Evolutionary conservation across 2,797 vertebrate species (phyloP), one percentile per base, ranked within the genome.

Genomic region (Neostethus bicornis): DNA sequence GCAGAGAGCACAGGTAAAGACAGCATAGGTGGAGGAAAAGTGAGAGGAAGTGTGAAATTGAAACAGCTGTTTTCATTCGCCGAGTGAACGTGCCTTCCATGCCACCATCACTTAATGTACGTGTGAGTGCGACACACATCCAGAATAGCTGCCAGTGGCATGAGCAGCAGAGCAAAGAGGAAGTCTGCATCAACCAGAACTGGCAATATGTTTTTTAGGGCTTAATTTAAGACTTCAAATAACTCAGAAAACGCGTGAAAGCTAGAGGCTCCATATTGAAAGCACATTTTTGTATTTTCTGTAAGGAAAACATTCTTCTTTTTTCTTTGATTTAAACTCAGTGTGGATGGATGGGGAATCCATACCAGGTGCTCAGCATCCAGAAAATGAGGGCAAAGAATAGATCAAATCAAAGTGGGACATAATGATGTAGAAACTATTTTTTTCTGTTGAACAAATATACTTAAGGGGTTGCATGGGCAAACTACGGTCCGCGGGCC

Each of bases 21-120:
- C 43, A 66, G 17, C 28, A 44, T 14, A 51, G 29, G 25, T 19
- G 59, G 37, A 71, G 53, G 51, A 54, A 26, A 62, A 71, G 63
- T 28, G 55, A 57, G 59, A 54, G 60, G 53, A 60, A 71, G 70
- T 78, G 81, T 85, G 83, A 82, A 84, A 82, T 75, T 76, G 64
- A 82, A n/a, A 85, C 85, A 89, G 79, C 81, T 89, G 84, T 84
- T 84, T 72, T 69, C 57, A 41, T 68, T 58, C 20, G 39, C 41
- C 69, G 63, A 61, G 66, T 63, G 66, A 73, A 78, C 19, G 35
- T 64, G 61, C 48, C 64, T 75, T 67, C 63, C 47, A 73, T 80
- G 60, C 52, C 53, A 48, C 63, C 58, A 47, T 75, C 65, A 59
- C 66, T 78, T 75, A 71, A 73, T 73, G 64, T 65, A 60, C n/a